These are phyloP conservation scores for Seira ritae DNA, from an alignment of 2,888 invertebrate species.

Conservation along the genomic window DNA sequence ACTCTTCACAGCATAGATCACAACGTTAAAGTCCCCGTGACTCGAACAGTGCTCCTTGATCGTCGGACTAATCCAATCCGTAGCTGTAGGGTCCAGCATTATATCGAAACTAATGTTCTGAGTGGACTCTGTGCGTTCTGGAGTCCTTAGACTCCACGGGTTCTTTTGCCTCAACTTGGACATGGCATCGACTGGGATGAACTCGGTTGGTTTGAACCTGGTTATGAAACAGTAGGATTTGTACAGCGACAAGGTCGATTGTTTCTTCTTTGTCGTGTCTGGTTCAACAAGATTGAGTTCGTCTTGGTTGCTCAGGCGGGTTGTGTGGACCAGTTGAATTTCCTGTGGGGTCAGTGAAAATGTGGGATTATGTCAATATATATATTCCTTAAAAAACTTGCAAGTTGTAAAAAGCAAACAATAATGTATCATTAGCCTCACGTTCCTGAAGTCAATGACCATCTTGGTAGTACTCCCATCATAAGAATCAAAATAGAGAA, in stretches of 20 bases:
- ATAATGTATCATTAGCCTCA: conserved; percentile 25
- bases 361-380: too few species aligned
- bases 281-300: too few species aligned
- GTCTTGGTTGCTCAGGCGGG: conserved; percentile 41
- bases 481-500: conserved; percentile 29
- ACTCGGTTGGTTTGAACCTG: conserved; percentile 88
- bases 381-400: too few species aligned
- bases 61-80: conserved; percentile 51
- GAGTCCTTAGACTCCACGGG: conserved; percentile 38
- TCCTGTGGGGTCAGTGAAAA: conserved; percentile 39
- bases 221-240: conserved; percentile 85
- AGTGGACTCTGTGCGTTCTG: conserved; percentile 29
- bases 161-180: conserved; percentile 88
- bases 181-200: conserved; percentile 97
- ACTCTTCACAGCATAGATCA: conserved; percentile 40
- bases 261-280: too few species aligned
- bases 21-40: neutral
- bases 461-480: conserved; percentile 43
- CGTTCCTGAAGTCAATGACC: conserved; percentile 57
- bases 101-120: conserved; percentile 47
- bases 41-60: conserved; percentile 53
- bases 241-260: neutral
- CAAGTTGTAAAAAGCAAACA: neutral
- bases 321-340: conserved; percentile 39
- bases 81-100: conserved; percentile 33